phyloP scores from a whole-genome alignment of 2,797 vertebrate species.

The Cheracebus regulus region DNA sequence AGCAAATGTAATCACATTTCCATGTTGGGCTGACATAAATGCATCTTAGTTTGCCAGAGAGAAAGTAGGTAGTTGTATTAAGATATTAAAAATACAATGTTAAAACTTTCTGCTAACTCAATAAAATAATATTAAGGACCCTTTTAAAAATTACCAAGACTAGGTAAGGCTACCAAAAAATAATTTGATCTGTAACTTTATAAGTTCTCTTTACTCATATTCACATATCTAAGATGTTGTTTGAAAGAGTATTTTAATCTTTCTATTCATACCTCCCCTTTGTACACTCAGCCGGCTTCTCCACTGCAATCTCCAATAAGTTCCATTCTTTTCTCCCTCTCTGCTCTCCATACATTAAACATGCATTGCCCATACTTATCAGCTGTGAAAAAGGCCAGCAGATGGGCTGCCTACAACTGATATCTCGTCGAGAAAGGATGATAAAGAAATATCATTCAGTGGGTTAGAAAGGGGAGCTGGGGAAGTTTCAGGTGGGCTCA shows the following conservation, averaged over 20 bases:
- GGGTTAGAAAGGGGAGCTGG: rapidly evolving
- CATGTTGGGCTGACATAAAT: not conserved
- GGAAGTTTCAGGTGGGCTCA: not conserved
- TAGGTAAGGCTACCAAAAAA: not conserved
- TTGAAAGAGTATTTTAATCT: not conserved
- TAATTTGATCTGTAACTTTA: not conserved
- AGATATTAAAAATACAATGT: not conserved
- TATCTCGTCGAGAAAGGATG: not conserved
- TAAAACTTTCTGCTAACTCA: not conserved
- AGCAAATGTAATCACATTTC: constrained; percentile 12
- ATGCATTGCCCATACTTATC: too few relatives aligned
- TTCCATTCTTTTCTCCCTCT: not conserved
- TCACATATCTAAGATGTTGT: not conserved
- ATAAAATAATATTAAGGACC: not conserved
- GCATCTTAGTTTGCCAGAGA: not conserved
- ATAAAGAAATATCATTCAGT: not conserved
- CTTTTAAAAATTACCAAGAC: not conserved
- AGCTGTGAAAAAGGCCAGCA: not conserved
- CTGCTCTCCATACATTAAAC: too few relatives aligned
- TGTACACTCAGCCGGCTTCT: not conserved
- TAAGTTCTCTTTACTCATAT: not conserved
- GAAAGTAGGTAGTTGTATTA: not conserved
- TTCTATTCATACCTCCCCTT: rapidly evolving
- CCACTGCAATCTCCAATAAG: rapidly evolving
- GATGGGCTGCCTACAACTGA: rapidly evolving